phyloP scores from a whole-genome alignment of 2,888 invertebrate genomes.

The Scaptomyza cyrtandrae region DNA sequence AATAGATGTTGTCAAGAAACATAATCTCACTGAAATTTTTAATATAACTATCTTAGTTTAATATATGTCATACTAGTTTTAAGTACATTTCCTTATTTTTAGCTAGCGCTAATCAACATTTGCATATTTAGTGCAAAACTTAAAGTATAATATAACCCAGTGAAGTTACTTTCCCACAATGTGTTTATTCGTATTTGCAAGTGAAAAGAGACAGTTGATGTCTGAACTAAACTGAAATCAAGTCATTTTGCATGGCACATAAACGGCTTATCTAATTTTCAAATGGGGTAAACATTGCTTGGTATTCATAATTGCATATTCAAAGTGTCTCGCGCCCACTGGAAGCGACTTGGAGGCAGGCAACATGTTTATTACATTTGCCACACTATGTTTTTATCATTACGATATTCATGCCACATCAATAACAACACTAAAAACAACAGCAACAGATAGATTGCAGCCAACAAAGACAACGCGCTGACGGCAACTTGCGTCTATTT shows the following conservation, averaged over 20 bases:
- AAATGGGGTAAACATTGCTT: constrained; percentile 69
- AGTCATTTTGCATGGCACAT: constrained; percentile 64
- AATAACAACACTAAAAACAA: constrained; percentile 2
- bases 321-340: constrained; percentile 69
- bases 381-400: constrained; percentile 69
- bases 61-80: too few relatives aligned
- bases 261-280: constrained; percentile 71
- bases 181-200: constrained; percentile 8
- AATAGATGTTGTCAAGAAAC: too few relatives aligned
- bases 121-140: neutral
- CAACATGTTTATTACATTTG: constrained; percentile 76
- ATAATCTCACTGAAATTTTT: too few relatives aligned
- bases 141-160: neutral
- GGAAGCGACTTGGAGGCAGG: constrained; percentile 28
- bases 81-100: neutral
- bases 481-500: constrained; percentile 59
- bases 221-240: constrained; percentile 44
- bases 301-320: constrained; percentile 74
- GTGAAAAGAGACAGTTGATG: constrained; percentile 29
- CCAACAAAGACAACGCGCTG: constrained; percentile 41
- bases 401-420: constrained; percentile 50
- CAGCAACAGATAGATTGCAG: constrained; percentile 14
- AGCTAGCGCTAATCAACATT: neutral
- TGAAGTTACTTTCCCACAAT: neutral
- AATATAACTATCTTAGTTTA: too few relatives aligned